A percentile compares a stretch with the other conserved stretches of the same genome.
These are phyloP conservation scores for Manis pentadactyla DNA, from an alignment of 2,797 vertebrate species.

Conservation along the genomic window DNA sequence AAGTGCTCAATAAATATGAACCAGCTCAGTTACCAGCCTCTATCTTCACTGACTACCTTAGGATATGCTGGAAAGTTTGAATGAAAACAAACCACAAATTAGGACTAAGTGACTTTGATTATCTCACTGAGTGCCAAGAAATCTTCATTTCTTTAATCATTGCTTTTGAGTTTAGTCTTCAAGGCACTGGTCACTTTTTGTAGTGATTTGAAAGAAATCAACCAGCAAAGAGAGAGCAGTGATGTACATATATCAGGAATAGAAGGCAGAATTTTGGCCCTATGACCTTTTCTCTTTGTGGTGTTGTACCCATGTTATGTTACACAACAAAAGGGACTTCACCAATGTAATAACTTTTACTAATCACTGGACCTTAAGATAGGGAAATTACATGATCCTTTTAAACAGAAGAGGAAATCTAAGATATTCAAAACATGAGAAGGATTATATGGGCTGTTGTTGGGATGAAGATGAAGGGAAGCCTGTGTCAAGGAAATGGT, in stretches of 20 bases:
- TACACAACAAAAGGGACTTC: neutral
- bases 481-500: neutral
- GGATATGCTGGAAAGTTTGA: neutral
- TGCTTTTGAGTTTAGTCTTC: neutral
- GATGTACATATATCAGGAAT: too few relatives aligned
- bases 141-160: neutral
- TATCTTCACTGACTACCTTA: neutral
- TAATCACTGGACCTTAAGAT: neutral
- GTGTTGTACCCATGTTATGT: neutral
- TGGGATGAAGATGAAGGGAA: neutral
- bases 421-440: neutral
- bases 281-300: neutral
- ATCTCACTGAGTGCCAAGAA: neutral
- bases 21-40: neutral
- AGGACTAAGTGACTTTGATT: neutral
- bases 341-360: neutral
- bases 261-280: neutral
- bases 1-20: neutral
- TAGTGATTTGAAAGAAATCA: neutral
- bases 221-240: neutral
- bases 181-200: neutral
- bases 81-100: neutral
- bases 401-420: neutral
- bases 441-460: neutral
- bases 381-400: neutral